Conservation (phyloP, 2,797 vertebrate genomes). For the Chlorospingus flavigularis region DNA sequence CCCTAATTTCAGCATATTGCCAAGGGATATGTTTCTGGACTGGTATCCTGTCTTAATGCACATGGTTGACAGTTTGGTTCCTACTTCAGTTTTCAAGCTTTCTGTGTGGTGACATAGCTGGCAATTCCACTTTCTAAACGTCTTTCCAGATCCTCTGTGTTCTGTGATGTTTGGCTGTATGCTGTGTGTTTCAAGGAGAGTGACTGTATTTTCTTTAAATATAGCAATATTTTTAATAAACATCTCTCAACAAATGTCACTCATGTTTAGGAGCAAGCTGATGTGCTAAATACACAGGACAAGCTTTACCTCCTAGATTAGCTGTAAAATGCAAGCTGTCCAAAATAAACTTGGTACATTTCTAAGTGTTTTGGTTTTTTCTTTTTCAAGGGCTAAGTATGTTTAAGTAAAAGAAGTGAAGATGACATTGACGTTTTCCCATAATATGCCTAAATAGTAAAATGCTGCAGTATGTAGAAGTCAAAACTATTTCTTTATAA, state of each 20-base stretch:
- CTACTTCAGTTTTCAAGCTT: constrained; percentile 5
- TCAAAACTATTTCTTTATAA: background rate
- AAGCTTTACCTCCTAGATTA: constrained; percentile 7
- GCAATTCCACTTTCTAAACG: constrained; percentile 10
- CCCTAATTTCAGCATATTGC: background rate
- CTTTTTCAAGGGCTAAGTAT: background rate
- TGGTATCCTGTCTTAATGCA: background rate
- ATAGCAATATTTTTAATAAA: constrained; percentile 30
- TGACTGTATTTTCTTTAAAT: background rate
- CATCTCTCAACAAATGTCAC: background rate
- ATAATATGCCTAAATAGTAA: background rate
- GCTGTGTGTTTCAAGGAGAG: background rate
- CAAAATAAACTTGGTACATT: constrained; percentile 3
- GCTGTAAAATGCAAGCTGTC: background rate
- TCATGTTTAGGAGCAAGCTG: background rate
- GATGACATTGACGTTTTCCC: background rate
- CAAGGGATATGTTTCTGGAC: background rate
- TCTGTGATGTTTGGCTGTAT: constrained; percentile 31
- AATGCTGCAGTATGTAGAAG: background rate
- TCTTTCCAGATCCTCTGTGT: constrained; percentile 10
- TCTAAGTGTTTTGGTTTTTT: background rate
- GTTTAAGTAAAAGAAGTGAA: background rate
- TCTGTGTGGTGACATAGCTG: background rate
- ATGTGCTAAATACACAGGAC: background rate
- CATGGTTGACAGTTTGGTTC: background rate